Evolutionary conservation across 2,888 invertebrate species (phyloP), one percentile per base, ranked within the genome.

Genomic region (Cosmia trapezina): DNA sequence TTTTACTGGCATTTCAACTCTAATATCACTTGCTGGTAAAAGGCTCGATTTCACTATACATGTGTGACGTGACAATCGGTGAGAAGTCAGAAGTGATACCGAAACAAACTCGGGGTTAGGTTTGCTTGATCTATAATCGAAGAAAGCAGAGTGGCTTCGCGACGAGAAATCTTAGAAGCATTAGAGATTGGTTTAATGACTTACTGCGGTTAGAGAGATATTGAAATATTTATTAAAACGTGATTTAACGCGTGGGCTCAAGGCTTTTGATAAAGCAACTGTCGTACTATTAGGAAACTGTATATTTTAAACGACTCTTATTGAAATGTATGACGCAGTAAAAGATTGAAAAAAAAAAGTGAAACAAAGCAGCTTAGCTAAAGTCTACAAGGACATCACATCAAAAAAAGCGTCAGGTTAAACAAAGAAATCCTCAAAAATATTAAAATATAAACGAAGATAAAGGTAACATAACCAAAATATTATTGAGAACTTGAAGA

Each of bases 221-320:
- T 63, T 79, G 49, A 63, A 81, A 83, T 79, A 70, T 74, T 61
- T 70, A 79, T 70, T 70, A 70, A 78, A 74, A 70, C 60, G 80
- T 79, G 60, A 63, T 53, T 70, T 33, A 41, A 49, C 66, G 79
- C 60, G 53, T 76, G 56, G 57, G 47, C 43, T 62, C 64, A 69
- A 78, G 68, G 67, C n/a, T 82, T 57, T 69, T 59, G 11, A 47
- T 51, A 78, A 62, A 73, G 51, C 43, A 63, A 53, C 54, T 83
- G 60, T 60, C 33, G 19, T 59, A 41, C 61, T 56, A 67, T 67
- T 83, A 64, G 19, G 51, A 67, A 65, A 83, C 51, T 60, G 68
- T 33, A 62, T 61, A 70, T 45, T 75, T 76, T 37, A 47, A 59
- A 53, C 33, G 45, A 17, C 8, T 66, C 4, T 22, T 47, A 47